Base-by-base conservation (phyloP, 92 coral and sea anemone genomes). In the Porites rus region DNA sequence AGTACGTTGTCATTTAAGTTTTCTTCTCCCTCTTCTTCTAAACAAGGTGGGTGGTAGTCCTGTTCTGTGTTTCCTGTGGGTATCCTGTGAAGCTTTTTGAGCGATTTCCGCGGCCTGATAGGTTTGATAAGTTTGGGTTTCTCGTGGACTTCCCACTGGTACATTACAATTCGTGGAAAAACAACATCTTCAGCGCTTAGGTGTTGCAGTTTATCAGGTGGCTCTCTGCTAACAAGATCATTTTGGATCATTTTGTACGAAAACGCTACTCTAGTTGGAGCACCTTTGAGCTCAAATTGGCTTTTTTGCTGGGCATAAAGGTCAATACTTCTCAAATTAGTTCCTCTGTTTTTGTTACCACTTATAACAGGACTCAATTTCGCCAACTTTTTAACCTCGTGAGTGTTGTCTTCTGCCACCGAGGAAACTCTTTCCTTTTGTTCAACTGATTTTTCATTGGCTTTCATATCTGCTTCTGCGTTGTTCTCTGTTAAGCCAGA, bases 71-170 rank as follows among this genome's bases (percentile, higher is more conserved):
- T 11, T 62, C 66, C 66, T 7, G 80, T 59, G 53, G 73, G 74
- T 8, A 79, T 13, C 62, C 11, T 46, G 31, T 69, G 83, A 19
- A 79, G 18, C 21, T 51, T 61, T 11, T n/a, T 65, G 3, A 13
- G 71, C 20, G 18, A 16, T 46, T 79, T 65, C 0, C 59, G 73
- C 19, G 61, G 18, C 7, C 61, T 4, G 2, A 20, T 5, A 51
- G 9, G 8, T 79, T 51, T 17, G 68, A 54, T n/a, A 18, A 81
- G 25, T 46, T 69, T 71, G 2, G 86, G 76, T 14, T 67, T 65
- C 18, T 79, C 38, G 52, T 68, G 65, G 67, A 71, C 77, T 81
- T 81, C 86, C 86, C 86, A 81, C 77, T 81, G 86, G 16, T 69
- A 81, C 76, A 81, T 16, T 0, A 81, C 51, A 28, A 81, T 81